Conservation (phyloP, 1,140 invertebrate genomes). For the Aphidius gifuensis region DNA sequence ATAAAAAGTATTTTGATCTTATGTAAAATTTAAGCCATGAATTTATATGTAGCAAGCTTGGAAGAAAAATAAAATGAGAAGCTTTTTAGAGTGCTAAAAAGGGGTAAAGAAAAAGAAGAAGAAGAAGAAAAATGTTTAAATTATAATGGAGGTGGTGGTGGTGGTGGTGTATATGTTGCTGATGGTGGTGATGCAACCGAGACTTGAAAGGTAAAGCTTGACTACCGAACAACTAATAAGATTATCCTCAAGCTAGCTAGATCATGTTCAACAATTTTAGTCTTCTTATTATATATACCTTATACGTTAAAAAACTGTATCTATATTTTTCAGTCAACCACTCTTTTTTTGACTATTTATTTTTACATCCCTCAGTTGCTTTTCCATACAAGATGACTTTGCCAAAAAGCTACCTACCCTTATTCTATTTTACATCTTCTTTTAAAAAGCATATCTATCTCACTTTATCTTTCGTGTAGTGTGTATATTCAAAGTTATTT, state of each 20-base stretch:
- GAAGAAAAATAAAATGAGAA: too few relatives aligned
- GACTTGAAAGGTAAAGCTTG: constrained; percentile 21
- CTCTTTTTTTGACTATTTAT: neutral
- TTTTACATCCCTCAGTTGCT: neutral
- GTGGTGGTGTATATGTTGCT: constrained; percentile 7
- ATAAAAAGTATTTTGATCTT: too few relatives aligned
- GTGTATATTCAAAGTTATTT: too few relatives aligned
- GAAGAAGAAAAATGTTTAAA: neutral
- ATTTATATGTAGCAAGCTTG: too few relatives aligned
- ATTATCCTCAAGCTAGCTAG: constrained; percentile 29
- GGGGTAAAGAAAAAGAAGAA: neutral
- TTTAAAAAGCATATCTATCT: constrained; percentile 15
- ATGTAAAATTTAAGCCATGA: too few relatives aligned
- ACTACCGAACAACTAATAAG: constrained; percentile 24
- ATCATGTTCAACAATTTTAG: constrained; percentile 13
- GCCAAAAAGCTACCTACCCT: neutral
- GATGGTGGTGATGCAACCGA: constrained; percentile 1
- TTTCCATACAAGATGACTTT: neutral
- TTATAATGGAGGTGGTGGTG: neutral
- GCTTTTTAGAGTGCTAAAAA: neutral
- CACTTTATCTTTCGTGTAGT: constrained; percentile 21
- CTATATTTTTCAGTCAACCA: neutral
- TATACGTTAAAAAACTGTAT: too few relatives aligned
- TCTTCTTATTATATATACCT: too few relatives aligned
- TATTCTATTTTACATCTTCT: constrained; percentile 8